Evolutionary conservation across 2,113 vertebrate genomes (phyloP), one percentile per base, ranked within the genome.

Genomic region (Daphoenositta chrysoptera): DNA sequence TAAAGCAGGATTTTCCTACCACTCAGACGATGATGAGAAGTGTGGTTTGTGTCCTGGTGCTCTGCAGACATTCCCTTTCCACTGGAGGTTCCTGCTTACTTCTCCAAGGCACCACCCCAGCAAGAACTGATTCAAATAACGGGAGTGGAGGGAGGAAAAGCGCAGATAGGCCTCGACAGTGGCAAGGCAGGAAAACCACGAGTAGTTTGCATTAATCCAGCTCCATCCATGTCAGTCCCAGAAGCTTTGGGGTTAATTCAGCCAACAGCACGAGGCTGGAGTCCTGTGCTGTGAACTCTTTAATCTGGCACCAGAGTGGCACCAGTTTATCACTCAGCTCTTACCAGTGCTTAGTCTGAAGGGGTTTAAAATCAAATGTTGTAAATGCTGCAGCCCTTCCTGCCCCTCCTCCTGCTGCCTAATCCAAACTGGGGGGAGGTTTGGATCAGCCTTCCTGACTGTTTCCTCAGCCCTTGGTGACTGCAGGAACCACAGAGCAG

Each of bases 1-100:
- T 93, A 64, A 93, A 95, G 22, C 37, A 48, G 89, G 84, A 70
- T 96, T 95, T 97, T 90, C 60, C 91, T 48, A 8, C 47, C 35
- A 6, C 63, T 56, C 13, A 54, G 70, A 9, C 39, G 56, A 76
- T 77, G 33, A 37, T 42, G 88, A 54, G 82, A 13, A 86, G 33
- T 27, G 0, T 3, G 33, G 40, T 51, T 88, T 73, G 48, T 15
- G 5, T 47, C 79, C 47, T 53, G 42, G 70, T 83, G 17, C 39
- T 72, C 63, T 66, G 63, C 70, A 91, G 87, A 89, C 9, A 0
- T 91, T 85, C 57, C 57, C 64, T 72, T 35, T 22, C 16, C 12
- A 3, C 48, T 53, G 61, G 40, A 83, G 37, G 23, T 9, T 84
- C 77, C 85, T 94, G 71, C 68, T 73, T 82, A 16, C 5, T 0